phyloP scores from a whole-genome alignment of 2,113 vertebrate species.

The Raja brachyura region DNA sequence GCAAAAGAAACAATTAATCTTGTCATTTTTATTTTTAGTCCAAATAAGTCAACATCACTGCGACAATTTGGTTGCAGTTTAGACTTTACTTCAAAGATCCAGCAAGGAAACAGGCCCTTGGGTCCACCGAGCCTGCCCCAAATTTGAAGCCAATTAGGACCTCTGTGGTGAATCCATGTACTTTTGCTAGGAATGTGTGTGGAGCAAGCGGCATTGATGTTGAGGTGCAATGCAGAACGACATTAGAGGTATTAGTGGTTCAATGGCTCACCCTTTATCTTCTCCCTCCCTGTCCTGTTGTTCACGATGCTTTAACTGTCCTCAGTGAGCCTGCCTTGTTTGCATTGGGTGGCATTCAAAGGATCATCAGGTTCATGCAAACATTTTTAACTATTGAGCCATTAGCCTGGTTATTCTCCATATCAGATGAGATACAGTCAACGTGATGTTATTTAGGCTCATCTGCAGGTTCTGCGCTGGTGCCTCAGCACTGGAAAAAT shows the following conservation, averaged over 20 bases:
- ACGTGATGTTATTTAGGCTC: background rate
- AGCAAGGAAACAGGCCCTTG: too few relatives aligned
- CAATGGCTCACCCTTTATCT: background rate
- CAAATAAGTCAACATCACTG: too few relatives aligned
- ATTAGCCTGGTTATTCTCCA: background rate
- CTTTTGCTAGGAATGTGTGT: background rate
- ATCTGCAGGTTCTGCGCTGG: background rate
- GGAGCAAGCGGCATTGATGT: background rate
- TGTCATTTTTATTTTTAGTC: too few relatives aligned
- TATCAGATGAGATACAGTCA: constrained; percentile 7
- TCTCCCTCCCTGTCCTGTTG: background rate
- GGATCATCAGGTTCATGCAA: constrained; percentile 9
- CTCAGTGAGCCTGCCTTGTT: background rate
- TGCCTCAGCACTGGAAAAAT: too few relatives aligned
- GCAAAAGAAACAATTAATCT: too few relatives aligned
- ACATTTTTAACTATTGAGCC: background rate
- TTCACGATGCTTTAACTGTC: background rate
- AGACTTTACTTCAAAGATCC: too few relatives aligned
- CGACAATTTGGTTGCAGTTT: too few relatives aligned
- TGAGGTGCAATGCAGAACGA: background rate
- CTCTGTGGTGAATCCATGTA: background rate
- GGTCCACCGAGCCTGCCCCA: too few relatives aligned
- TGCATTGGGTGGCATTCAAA: background rate
- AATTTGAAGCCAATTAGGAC: background rate
- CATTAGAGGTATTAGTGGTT: background rate